These are phyloP conservation scores for Coelinius sp. DNA, from an alignment of 2,888 invertebrate genomes.

Conservation along the genomic window DNA sequence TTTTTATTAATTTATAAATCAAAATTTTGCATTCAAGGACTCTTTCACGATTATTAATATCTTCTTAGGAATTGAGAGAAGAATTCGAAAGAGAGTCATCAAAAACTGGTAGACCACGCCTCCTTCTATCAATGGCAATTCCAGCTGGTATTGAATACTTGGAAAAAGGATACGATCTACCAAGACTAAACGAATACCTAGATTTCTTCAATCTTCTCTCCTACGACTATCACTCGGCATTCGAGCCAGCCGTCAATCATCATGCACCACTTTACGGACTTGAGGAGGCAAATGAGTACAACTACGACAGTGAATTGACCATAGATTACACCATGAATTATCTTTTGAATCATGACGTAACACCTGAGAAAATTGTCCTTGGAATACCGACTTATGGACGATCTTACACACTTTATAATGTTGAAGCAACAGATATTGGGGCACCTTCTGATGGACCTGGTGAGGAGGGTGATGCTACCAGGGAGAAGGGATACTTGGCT, in stretches of 20 bases:
- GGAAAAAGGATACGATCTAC: constrained; percentile 93
- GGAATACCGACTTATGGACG: constrained; percentile 93
- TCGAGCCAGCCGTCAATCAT: constrained; percentile 92
- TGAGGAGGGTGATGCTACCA: constrained; percentile 90
- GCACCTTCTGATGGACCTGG: constrained; percentile 93
- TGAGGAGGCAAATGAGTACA: constrained; percentile 88
- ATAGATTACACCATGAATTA: constrained; percentile 91
- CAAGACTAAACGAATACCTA: constrained; percentile 87
- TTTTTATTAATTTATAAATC: no score
- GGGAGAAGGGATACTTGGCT: constrained; percentile 93
- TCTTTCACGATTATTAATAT: no score
- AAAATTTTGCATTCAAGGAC: no score
- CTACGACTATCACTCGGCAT: constrained; percentile 94
- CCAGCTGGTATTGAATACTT: constrained; percentile 95
- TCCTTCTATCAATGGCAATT: constrained; percentile 93
- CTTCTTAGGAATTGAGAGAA: constrained; percentile 82
- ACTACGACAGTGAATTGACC: constrained; percentile 88
- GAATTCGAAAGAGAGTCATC: constrained; percentile 90
- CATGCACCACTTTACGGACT: constrained; percentile 88
- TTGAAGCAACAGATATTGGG: constrained; percentile 88
- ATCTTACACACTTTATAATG: constrained; percentile 90
- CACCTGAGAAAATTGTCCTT: constrained; percentile 83
- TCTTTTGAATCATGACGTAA: constrained; percentile 85
- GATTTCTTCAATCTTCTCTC: constrained; percentile 94
- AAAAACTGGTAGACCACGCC: constrained; percentile 84